Base-by-base conservation (phyloP, 2,888 invertebrate species). In the Perdita meconis region DNA sequence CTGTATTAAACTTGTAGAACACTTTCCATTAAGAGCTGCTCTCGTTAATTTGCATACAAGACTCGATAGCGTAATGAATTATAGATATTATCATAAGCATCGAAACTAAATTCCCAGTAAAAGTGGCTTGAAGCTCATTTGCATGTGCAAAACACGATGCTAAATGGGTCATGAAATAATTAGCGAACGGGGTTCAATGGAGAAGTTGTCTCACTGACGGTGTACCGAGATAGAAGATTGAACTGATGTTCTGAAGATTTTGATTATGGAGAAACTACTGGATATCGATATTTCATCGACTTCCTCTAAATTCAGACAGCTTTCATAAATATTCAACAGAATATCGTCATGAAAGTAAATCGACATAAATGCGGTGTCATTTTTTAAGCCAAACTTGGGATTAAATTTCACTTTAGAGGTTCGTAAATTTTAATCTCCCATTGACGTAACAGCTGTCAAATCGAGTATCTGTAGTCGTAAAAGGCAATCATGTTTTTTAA, bases 21-120 rank as follows among this genome's bases (percentile, higher is more conserved):
- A 68, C 66, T 76, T 67, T 73, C 72, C 63, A 51, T 56, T 55
- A 73, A 73, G 72, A 70, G 77, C 56, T 44, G 64, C 68, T 72
- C 64, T 19, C n/a, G 40, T 55, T 16, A 6, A 51, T 81, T 61
- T 67, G 34, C 74, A 57, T 68, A 47, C 38, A 12, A 65, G 53
- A 40, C n/a, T 8, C 8, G 59, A 13, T 13, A 40, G 24, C 2
- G 34, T 2, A 40, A 65, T 44, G 22, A n/a, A 60, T 47, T 19
- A n/a, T n/a, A n/a, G n/a, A n/a, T n/a, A n/a, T n/a, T 40, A 19
- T 8, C 16, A 38, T 12, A n/a, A 40, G 44, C 30, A 59, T 64
- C n/a, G 36, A 26, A 44, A n/a, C 8, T 10, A 59, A 59, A 30
- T 44, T 59, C 22, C 30, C 36, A 63, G 72, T 72, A 72, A 75